Conservation (phyloP, 2,113 vertebrate species). For the Eptesicus fuscus region DNA sequence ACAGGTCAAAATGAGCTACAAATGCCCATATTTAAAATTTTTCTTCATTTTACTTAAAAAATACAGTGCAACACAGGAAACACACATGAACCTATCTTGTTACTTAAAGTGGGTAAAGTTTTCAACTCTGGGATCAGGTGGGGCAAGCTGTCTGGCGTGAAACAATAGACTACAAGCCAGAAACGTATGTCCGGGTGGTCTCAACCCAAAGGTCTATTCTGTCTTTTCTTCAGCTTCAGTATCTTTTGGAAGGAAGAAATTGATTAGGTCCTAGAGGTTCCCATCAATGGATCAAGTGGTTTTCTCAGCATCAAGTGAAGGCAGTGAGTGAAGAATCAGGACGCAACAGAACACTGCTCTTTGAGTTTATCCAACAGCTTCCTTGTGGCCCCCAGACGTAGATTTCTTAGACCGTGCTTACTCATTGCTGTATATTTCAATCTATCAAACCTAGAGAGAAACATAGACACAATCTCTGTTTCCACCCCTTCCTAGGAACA, state of each 20-base stretch:
- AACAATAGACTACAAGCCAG: background rate
- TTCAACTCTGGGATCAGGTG: background rate
- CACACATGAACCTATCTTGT: background rate
- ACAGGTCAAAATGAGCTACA: constrained; percentile 7
- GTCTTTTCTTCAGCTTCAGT: constrained; percentile 28
- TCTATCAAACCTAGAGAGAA: background rate
- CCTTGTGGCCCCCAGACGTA: background rate
- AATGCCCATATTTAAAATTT: background rate
- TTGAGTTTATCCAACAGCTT: background rate
- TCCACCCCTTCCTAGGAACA: background rate
- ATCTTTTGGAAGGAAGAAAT: background rate
- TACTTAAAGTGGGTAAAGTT: background rate
- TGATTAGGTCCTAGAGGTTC: constrained; percentile 29
- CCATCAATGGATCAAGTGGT: constrained; percentile 23
- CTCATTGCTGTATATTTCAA: background rate
- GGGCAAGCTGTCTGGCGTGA: background rate
- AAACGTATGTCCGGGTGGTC: background rate
- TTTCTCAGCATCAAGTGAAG: constrained; percentile 23
- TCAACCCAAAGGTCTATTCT: background rate
- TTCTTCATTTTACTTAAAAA: background rate
- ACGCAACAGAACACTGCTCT: background rate
- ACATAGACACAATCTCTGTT: background rate
- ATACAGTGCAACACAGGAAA: background rate
- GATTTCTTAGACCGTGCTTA: background rate
- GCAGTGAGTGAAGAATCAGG: background rate